Percentiles rank a stretch among this genome's conserved stretches.
These are phyloP conservation scores for Phenacoccus solenopsis DNA, from an alignment of 1,140 invertebrate species.

Conservation along the genomic window DNA sequence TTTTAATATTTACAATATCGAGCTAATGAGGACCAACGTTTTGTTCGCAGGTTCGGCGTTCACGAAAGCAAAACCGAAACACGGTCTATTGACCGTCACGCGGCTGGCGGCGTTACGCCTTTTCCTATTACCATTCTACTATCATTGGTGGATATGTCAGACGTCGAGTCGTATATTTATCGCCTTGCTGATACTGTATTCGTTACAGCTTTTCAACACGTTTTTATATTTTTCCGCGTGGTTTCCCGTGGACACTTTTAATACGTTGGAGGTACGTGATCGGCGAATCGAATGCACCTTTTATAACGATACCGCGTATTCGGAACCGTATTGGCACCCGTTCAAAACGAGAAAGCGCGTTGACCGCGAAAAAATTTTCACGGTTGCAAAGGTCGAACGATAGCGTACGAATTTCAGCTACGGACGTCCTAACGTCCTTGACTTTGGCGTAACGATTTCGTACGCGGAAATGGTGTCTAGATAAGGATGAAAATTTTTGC, in stretches of 20 bases:
- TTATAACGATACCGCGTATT: too few relatives aligned
- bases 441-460: too few relatives aligned
- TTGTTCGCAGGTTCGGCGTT: slow-evolving; percentile 67
- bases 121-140: slow-evolving; percentile 66
- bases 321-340: background rate
- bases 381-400: background rate
- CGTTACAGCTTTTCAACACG: slow-evolving; percentile 57
- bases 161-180: slow-evolving; percentile 60
- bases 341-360: background rate
- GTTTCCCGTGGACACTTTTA: background rate
- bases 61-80: slow-evolving; percentile 83
- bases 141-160: slow-evolving; percentile 78
- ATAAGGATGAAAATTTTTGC: too few relatives aligned
- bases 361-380: background rate
- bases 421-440: too few relatives aligned
- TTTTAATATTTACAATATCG: too few relatives aligned
- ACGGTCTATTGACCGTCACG: slow-evolving; percentile 67
- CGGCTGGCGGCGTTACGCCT: slow-evolving; percentile 63
- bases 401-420: too few relatives aligned
- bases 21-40: too few relatives aligned
- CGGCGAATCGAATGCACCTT: too few relatives aligned
- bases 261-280: slow-evolving; percentile 9
- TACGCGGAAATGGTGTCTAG: too few relatives aligned
- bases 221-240: slow-evolving; percentile 19
- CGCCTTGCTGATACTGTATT: slow-evolving; percentile 60